Percentiles rank a stretch among this genome's conserved stretches.
phyloP scores from a whole-genome alignment of 2,797 vertebrate species.

The Tinamus major region DNA sequence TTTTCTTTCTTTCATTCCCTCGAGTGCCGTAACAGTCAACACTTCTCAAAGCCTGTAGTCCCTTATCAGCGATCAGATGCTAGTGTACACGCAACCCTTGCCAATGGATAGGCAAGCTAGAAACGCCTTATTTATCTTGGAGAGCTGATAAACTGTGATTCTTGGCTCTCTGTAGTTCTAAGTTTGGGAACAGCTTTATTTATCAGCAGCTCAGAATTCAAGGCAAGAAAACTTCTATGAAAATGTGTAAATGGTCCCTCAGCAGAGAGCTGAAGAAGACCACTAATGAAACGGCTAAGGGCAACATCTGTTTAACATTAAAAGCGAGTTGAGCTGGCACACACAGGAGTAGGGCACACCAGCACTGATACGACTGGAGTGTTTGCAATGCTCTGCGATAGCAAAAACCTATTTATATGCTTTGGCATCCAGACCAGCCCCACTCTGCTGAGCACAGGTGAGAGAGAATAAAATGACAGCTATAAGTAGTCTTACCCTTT shows the following conservation, averaged over 20 bases:
- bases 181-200: conserved; percentile 17
- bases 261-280: not conserved
- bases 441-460: not conserved
- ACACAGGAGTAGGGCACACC: not conserved
- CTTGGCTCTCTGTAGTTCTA: conserved; percentile 19
- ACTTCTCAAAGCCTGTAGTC: conserved; percentile 30
- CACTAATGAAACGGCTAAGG: not conserved
- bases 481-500: not conserved
- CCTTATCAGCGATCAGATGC: conserved; percentile 45
- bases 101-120: conserved; percentile 51
- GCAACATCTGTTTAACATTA: not conserved
- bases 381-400: not conserved
- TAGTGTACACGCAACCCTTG: conserved; percentile 12
- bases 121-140: conserved; percentile 54
- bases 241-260: not conserved
- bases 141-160: conserved; percentile 45
- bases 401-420: not conserved
- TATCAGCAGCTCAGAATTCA: conserved; percentile 29
- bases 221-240: not conserved
- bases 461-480: not conserved
- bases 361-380: not conserved
- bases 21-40: conserved; percentile 52
- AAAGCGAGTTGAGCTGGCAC: not conserved
- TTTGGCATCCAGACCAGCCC: not conserved
- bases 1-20: conserved; percentile 54